Conservation (phyloP, 2,113 vertebrate genomes). For the Mesoclemmys tuberculata region DNA sequence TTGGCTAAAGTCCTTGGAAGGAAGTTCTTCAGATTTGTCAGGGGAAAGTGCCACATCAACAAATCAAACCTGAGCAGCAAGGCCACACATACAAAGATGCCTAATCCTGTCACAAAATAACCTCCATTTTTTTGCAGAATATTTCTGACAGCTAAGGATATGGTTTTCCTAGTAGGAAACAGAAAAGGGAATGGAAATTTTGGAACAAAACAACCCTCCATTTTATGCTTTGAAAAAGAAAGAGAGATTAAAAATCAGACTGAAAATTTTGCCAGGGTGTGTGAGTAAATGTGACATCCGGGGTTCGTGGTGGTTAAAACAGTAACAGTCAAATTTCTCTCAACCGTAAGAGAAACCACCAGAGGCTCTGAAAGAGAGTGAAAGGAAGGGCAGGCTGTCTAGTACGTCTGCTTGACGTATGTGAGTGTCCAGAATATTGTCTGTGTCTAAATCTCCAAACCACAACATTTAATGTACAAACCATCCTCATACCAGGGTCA, state of each 20-base stretch:
- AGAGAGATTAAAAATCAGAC: neutral
- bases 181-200: neutral
- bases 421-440: rapidly evolving
- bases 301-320: slow-evolving; percentile 21
- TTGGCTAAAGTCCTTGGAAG: neutral
- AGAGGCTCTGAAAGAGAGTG: slow-evolving; percentile 37
- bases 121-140: neutral
- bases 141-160: rapidly evolving
- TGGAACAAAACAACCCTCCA: neutral
- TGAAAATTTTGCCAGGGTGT: slow-evolving; percentile 18
- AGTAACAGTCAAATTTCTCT: slow-evolving; percentile 39
- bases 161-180: neutral
- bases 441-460: slow-evolving; percentile 29
- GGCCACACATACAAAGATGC: neutral
- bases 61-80: neutral
- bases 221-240: neutral
- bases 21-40: neutral
- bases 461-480: neutral
- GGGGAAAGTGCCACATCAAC: slow-evolving; percentile 42
- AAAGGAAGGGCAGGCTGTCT: slow-evolving; percentile 33
- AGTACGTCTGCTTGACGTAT: neutral
- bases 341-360: slow-evolving; percentile 35
- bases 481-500: neutral
- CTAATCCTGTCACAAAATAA: neutral
- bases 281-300: slow-evolving; percentile 43